A percentile compares a stretch with the other conserved stretches of the same genome.
Conservation (phyloP, 2,888 invertebrate genomes). For the Hydriomena furcata region DNA sequence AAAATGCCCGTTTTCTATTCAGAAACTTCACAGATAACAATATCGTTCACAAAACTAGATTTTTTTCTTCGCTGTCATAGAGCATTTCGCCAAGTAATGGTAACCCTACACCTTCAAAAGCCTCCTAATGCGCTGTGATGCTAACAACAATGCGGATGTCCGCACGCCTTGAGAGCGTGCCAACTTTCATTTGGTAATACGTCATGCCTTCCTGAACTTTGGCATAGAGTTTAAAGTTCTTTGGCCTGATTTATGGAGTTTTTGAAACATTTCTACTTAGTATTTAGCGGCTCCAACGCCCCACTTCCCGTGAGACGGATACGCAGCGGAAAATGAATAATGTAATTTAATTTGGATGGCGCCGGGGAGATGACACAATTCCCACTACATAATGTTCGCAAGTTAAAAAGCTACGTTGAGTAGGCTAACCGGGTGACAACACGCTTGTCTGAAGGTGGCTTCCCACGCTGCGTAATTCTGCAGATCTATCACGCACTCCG, state of each 20-base stretch:
- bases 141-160: slow-evolving; percentile 29
- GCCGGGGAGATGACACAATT: no score
- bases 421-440: no score
- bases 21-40: neutral
- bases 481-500: no score
- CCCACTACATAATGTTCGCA: no score
- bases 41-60: no score
- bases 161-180: slow-evolving; percentile 29
- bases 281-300: neutral
- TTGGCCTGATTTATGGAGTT: slow-evolving; percentile 2
- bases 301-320: no score
- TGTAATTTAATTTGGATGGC: no score
- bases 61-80: neutral
- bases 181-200: slow-evolving; percentile 16
- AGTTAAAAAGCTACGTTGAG: no score
- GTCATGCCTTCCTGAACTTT: slow-evolving; percentile 7
- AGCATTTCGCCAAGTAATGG: neutral
- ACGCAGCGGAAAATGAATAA: no score
- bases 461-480: no score
- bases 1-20: neutral
- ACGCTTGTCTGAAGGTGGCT: no score
- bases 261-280: neutral
- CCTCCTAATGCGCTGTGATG: slow-evolving; percentile 5
- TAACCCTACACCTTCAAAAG: slow-evolving; percentile 1
- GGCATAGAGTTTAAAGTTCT: slow-evolving; percentile 18